Evolutionary conservation across 2,797 vertebrate species (phyloP).

Genomic region (Lepilemur ruficaudatus): DNA sequence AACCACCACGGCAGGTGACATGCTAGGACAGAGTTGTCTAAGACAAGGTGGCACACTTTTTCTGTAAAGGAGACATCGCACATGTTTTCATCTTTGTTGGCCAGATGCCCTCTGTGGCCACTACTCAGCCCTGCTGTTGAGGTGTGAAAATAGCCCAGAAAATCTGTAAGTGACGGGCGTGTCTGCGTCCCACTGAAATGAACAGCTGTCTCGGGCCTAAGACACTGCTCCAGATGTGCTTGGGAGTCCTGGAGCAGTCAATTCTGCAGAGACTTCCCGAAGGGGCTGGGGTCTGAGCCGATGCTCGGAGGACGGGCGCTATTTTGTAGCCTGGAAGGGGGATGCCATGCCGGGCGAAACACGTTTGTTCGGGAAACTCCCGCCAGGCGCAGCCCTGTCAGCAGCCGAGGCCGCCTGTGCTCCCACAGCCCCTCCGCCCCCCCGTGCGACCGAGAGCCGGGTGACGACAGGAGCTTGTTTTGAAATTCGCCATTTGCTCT

Average conservation of each 20-base stretch:
- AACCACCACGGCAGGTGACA: rapidly evolving
- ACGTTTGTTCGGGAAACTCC: too few relatives aligned
- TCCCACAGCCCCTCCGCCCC: too few relatives aligned
- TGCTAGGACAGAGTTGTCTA: rapidly evolving
- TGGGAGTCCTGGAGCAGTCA: background rate
- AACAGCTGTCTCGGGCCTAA: background rate
- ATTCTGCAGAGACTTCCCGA: background rate
- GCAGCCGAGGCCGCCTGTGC: background rate
- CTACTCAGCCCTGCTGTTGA: background rate
- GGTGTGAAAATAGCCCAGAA: background rate
- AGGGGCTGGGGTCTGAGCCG: background rate
- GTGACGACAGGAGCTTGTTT: background rate
- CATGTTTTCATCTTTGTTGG: background rate
- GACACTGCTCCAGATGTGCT: rapidly evolving
- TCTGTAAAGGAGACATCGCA: background rate
- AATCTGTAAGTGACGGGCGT: rapidly evolving
- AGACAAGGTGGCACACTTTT: rapidly evolving
- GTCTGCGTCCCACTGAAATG: background rate
- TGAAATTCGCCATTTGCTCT: background rate
- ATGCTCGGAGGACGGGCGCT: rapidly evolving
- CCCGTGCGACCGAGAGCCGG: background rate
- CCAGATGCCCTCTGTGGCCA: rapidly evolving
- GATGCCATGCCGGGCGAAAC: rapidly evolving
- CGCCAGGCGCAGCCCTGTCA: rapidly evolving
- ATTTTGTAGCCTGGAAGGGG: background rate